Evolutionary conservation across 2,888 invertebrate species (phyloP), one percentile per base, ranked within the genome.

Genomic region (Brachypalpus laphriformis): DNA sequence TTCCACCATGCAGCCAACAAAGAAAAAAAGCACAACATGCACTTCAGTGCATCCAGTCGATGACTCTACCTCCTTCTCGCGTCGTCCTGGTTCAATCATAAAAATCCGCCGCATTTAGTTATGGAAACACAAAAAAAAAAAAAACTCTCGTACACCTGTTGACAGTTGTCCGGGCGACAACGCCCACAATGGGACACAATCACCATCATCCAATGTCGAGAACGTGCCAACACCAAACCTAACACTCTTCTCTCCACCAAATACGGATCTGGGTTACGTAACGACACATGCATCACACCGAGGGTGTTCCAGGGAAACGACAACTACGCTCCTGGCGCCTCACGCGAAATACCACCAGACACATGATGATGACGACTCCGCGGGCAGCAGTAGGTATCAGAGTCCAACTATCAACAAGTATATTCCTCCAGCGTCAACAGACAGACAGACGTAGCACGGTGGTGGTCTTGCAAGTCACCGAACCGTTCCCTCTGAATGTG

Each of bases 391-490:
- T 20, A 25, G 3, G 25, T 25, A 59, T 65, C 72, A 68, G 34
- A 74, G 51, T 85, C 76, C 9, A 71, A 81, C 71, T 81, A 85
- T 85, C 85, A 85, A 85, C 85, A 81, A 85, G 85, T 34, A 42
- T 71, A 76, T 57, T 80, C 61, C 83, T 74, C 57, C 75, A 76
- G 71, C 80, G 59, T 59, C 66, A 61, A 25, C 71, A 70, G 75
- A 51, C 80, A 80, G 82, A 82, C 75, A 82, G 80, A 66, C 65
- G 47, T 61, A 54, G 76, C 61, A 54, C 66, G 59, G 42, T 81
- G 85, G 65, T 85, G 85, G 75, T 70, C 81, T 85, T 85, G 71
- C 76, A 81, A 85, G 80, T 51, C 76, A 71, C 81, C 81, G 59
- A 85, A 85, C 75, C 71, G 66, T 81, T 80, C 68, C n/a, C n/a